phyloP scores from a whole-genome alignment of 2,888 invertebrate species.

The Asteroscopus sphinx region DNA sequence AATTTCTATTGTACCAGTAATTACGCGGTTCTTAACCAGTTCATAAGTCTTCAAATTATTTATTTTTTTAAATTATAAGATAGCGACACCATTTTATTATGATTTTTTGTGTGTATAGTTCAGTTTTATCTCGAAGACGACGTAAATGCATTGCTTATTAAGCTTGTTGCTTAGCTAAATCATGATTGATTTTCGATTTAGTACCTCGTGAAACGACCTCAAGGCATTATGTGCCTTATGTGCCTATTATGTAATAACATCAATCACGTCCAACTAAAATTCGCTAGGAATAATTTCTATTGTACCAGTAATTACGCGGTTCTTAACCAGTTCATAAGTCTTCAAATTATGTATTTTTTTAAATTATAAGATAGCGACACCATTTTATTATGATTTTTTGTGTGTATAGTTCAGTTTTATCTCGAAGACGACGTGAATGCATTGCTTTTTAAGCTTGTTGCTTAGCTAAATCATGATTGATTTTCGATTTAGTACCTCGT shows the following conservation, averaged over 20 bases:
- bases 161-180: conserved; percentile 14
- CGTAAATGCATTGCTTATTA: conserved; percentile 25
- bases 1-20: conserved; percentile 2
- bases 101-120: neutral
- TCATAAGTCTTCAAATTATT: no score
- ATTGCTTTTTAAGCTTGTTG: conserved; percentile 26
- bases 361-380: no score
- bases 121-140: neutral
- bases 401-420: neutral
- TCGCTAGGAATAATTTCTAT: conserved; percentile 4
- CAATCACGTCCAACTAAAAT: conserved; percentile 5
- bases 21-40: neutral
- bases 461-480: conserved; percentile 22
- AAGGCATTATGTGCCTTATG: no score
- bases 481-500: conserved; percentile 29
- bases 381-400: no score
- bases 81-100: no score
- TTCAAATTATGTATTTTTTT: no score
- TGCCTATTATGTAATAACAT: conserved; percentile 23
- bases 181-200: conserved; percentile 29
- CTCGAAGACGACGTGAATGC: conserved; percentile 11
- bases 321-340: neutral
- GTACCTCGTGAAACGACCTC: conserved; percentile 14
- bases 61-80: no score
- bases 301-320: neutral